phyloP scores from a whole-genome alignment of 2,113 vertebrate species.

The Xiphophorus couchianus region DNA sequence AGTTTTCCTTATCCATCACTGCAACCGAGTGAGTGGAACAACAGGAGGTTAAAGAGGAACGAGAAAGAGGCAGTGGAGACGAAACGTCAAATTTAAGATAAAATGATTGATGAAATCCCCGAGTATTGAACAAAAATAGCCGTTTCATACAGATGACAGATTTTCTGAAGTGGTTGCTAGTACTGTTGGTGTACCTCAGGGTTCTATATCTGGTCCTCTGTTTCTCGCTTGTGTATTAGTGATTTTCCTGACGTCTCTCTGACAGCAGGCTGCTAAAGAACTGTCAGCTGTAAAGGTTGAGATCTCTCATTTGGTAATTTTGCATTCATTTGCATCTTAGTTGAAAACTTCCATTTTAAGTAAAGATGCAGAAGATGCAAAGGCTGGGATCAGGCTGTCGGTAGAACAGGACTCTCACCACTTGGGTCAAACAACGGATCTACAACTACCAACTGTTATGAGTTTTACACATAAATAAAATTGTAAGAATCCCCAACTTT shows the following conservation, averaged over 20 bases:
- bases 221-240: neutral
- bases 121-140: neutral
- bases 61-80: no score
- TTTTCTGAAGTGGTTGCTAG: neutral
- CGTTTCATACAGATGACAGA: neutral
- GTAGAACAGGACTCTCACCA: no score
- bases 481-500: no score
- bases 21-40: slow-evolving; percentile 6
- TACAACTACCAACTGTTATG: no score
- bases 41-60: neutral
- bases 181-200: neutral
- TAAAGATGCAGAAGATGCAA: neutral
- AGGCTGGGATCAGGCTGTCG: neutral
- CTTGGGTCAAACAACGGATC: no score
- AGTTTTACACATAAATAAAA: no score
- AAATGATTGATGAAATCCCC: neutral
- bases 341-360: neutral
- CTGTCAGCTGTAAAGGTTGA: neutral
- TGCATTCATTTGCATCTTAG: neutral
- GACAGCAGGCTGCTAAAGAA: neutral
- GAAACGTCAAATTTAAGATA: neutral
- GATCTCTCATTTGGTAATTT: neutral
- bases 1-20: slow-evolving; percentile 55
- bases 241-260: no score
- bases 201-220: neutral